Conservation (phyloP, 2,888 invertebrate genomes). For the Neoscelio sp. region DNA sequence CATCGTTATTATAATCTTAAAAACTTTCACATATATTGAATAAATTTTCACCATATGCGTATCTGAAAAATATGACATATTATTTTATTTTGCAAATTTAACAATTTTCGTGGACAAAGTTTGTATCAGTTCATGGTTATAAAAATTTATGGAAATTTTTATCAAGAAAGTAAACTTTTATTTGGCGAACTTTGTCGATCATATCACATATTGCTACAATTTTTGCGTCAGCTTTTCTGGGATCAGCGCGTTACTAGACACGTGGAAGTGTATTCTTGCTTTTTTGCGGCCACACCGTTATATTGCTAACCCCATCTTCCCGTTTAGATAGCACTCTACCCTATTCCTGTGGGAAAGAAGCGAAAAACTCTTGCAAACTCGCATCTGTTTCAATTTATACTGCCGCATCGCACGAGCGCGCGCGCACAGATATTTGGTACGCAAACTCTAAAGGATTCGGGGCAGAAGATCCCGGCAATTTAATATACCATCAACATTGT, state of each 20-base stretch:
- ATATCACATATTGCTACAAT: slow-evolving; percentile 55
- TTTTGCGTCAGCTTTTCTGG: slow-evolving; percentile 48
- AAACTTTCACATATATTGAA: too few species aligned
- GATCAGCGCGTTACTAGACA: slow-evolving; percentile 60
- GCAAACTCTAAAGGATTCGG: slow-evolving; percentile 68
- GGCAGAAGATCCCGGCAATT: slow-evolving; percentile 51
- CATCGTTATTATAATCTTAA: too few species aligned
- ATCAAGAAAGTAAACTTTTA: slow-evolving; percentile 39
- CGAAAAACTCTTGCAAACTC: slow-evolving; percentile 82
- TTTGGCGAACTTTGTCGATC: slow-evolving; percentile 45
- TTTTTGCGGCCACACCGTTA: slow-evolving; percentile 57
- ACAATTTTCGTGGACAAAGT: neutral
- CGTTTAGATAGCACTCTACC: slow-evolving; percentile 66
- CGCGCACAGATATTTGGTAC: slow-evolving; percentile 63
- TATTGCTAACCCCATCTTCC: slow-evolving; percentile 67
- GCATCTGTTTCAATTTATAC: slow-evolving; percentile 83
- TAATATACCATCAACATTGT: slow-evolving; percentile 47
- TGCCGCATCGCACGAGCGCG: slow-evolving; percentile 71
- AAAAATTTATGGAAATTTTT: slow-evolving; percentile 33
- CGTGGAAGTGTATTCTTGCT: slow-evolving; percentile 60
- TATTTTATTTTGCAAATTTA: neutral
- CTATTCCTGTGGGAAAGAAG: slow-evolving; percentile 75
- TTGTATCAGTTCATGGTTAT: slow-evolving; percentile 15
- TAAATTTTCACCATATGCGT: too few species aligned
- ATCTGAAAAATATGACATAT: neutral